Evolutionary conservation across 2,797 vertebrate species (phyloP).

Genomic region (Coendou prehensilis): DNA sequence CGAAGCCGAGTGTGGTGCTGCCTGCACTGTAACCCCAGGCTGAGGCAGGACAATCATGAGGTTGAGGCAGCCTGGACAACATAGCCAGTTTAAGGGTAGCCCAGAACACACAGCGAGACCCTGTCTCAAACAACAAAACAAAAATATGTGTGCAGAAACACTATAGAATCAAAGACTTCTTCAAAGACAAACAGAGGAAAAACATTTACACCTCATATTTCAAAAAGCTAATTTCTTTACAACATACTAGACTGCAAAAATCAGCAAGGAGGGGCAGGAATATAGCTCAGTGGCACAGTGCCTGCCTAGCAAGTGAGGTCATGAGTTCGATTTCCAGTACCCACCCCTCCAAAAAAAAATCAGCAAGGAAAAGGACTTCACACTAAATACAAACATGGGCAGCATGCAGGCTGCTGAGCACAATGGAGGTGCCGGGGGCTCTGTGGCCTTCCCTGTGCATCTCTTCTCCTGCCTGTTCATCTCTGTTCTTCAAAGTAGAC

Average conservation of each 20-base stretch:
- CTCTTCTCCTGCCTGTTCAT: not conserved
- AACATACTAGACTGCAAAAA: not conserved
- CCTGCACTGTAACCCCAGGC: not conserved
- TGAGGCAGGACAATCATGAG: not conserved
- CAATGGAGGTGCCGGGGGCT: rapidly evolving
- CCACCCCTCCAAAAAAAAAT: not conserved
- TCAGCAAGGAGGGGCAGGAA: not conserved
- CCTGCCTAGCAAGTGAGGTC: too few relatives aligned
- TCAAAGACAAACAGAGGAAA: not conserved
- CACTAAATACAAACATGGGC: not conserved
- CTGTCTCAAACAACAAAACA: not conserved
- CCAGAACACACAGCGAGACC: not conserved
- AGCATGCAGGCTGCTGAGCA: too few relatives aligned
- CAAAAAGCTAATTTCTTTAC: not conserved
- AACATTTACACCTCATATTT: not conserved
- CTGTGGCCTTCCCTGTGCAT: not conserved
- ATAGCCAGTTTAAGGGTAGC: not conserved
- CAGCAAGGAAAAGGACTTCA: not conserved
- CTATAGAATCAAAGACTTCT: not conserved
- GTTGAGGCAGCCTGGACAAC: not conserved
- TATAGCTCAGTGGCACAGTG: too few relatives aligned
- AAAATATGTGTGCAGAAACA: not conserved
- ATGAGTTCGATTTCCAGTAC: too few relatives aligned
- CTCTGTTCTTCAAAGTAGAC: not conserved
- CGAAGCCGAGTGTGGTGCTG: not conserved